These are phyloP conservation scores for Trichogramma evanescens DNA, from an alignment of 2,888 invertebrate genomes.

Conservation along the genomic window DNA sequence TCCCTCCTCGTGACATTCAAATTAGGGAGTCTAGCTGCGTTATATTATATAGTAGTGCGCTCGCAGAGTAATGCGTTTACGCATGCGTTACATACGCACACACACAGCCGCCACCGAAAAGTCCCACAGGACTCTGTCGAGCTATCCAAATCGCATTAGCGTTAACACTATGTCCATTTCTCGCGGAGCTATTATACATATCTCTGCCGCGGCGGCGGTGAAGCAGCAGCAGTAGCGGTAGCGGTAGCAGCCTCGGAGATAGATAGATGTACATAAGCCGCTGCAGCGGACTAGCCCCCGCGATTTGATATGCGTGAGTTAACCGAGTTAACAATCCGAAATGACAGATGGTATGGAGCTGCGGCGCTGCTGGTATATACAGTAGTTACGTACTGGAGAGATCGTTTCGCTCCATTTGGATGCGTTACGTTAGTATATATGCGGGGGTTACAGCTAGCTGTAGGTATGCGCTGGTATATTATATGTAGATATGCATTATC, in stretches of 20 bases:
- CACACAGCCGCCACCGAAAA: slow-evolving; percentile 17
- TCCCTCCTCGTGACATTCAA: slow-evolving; percentile 33
- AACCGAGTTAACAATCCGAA: slow-evolving; percentile 44
- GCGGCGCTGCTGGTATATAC: slow-evolving; percentile 14
- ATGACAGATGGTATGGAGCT: slow-evolving; percentile 43
- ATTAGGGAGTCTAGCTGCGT: slow-evolving; percentile 31
- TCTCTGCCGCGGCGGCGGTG: no score
- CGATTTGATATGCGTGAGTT: slow-evolving; percentile 45
- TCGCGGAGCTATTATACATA: slow-evolving; percentile 22
- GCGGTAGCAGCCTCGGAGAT: slow-evolving; percentile 13
- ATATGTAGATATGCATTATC: slow-evolving; percentile 21
- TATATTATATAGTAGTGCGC: slow-evolving; percentile 14
- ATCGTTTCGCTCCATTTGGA: no score
- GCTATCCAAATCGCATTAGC: slow-evolving; percentile 46
- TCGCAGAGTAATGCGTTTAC: background rate
- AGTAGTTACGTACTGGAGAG: no score
- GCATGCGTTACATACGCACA: background rate
- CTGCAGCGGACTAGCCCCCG: slow-evolving; percentile 24
- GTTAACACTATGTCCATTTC: slow-evolving; percentile 31
- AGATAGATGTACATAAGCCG: background rate
- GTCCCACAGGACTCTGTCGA: slow-evolving; percentile 43
- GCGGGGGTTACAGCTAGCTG: no score
- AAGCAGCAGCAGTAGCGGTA: no score
- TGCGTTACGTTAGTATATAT: no score
- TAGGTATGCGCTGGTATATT: background rate